Evolutionary conservation across 2,888 invertebrate genomes (phyloP).

Genomic region (Leptothorax acervorum): DNA sequence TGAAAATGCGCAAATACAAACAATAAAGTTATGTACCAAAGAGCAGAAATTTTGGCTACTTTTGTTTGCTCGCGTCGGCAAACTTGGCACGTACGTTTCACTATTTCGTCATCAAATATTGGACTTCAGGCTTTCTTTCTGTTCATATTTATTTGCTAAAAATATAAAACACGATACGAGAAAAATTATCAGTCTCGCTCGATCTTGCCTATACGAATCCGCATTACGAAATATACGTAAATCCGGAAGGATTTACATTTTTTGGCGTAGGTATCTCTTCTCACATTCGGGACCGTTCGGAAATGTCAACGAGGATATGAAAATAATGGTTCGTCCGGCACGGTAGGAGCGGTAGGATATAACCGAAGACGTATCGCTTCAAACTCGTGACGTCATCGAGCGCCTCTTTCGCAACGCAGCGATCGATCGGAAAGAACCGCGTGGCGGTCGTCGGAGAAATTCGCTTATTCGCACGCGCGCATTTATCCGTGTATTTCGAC

Average conservation of each 20-base stretch:
- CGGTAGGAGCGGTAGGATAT: not conserved
- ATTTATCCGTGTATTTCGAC: conserved; percentile 8
- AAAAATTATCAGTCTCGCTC: not conserved
- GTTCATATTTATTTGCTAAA: not conserved
- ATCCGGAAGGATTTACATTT: not conserved
- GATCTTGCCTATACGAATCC: not conserved
- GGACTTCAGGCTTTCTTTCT: not conserved
- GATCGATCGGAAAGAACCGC: not conserved
- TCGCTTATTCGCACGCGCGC: conserved; percentile 15
- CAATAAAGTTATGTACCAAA: not conserved
- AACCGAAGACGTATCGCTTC: not conserved
- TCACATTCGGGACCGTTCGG: not conserved
- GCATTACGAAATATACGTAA: not conserved
- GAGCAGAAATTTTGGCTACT: not conserved
- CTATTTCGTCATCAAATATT: not conserved
- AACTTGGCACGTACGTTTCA: not conserved
- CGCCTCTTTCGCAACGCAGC: conserved; percentile 30
- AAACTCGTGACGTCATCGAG: conserved; percentile 25
- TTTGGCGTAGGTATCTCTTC: not conserved
- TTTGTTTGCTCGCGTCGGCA: not conserved
- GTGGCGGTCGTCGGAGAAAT: conserved; percentile 25
- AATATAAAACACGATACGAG: not conserved
- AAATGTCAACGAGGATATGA: conserved; percentile 8
- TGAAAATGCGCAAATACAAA: not conserved
- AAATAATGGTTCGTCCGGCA: not conserved